Base-by-base conservation (phyloP, 2,888 invertebrate genomes). In the Trachelus troglodyta region DNA sequence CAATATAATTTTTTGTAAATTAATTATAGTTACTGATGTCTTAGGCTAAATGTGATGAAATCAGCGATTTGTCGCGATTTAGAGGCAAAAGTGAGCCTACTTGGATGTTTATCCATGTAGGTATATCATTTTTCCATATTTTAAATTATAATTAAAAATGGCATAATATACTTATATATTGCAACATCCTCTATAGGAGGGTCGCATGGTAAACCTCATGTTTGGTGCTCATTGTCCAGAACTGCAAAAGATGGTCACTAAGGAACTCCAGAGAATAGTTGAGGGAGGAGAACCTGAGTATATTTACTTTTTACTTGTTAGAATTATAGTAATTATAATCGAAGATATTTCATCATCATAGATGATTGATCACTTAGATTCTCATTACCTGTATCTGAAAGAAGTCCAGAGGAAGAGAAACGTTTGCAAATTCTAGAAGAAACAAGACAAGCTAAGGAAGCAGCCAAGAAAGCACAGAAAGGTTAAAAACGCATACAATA, bases 171-270 rank as follows among this genome's bases (percentile, higher is more conserved):
- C 30, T 33, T 11, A 12, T 71, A 71, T 71, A 31, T 71, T 34
- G 11, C 9, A 71, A 33, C 3, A 12, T 71, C 31, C 30, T 69
- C 74, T 56, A 31, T 87, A 98, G 98, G 93, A 94, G 76, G 96
- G 97, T 0, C 94, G 95, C 89, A 94, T 97, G 84, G 94, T 97
- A 3, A 96, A 95, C 86, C 93, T 97, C 35, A 94, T 97, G 89
- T 96, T 97, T 86, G 98, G 98, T 0, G 96, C 97, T 0, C 95
- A 98, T 91, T 96, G 97, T 0, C 98, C 98, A 0, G 94, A 95
- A 78, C 93, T 98, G 33, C 93, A 95, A 73, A 93, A 94, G 79
- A 92, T 95, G 75, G 95, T 98, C 76, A 93, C 94, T 56, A 93
- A 94, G 35, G 97, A 98, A 81, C 80, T 91, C 23, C 81, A 84